Evolutionary conservation across 2,888 invertebrate genomes (phyloP), one percentile per base, ranked within the genome.

Genomic region (Iselma pallidipennis): DNA sequence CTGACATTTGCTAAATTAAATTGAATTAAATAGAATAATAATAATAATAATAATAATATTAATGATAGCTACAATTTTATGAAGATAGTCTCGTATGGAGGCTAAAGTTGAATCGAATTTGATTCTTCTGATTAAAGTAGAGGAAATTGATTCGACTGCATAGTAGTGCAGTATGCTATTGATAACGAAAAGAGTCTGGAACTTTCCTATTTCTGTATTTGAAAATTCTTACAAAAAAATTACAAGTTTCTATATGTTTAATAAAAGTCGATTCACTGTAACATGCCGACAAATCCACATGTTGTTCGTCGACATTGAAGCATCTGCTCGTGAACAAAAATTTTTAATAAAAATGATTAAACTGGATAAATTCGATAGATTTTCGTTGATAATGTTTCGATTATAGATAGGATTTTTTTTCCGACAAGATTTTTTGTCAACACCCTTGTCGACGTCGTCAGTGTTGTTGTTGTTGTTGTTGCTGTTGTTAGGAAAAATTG

Each of bases 211-310:
- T 49, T 45, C 21, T 19, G n/a, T 19, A 19, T 21, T 21, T 49
- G 50, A 49, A 49, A 49, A 19, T 23, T 49, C 25, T 49, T 6
- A 49, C 7, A 49, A 49, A 49, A 49, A 9, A 9, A 7, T 49
- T 49, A 49, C 7, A 49, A 49, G n/a, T n/a, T n/a, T n/a, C n/a
- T n/a, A n/a, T n/a, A 26, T 33, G 37, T 37, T 54, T 37, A 9
- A 16, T 28, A 42, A 48, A 37, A 25, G 19, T 10, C 31, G 31
- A 56, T 49, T 48, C 48, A 49, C 49, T 56, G 49, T 16, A 56
- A 33, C 49, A 55, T n/a, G 31, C 2, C 56, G 26, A 28, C 56
- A 56, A 49, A 54, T 59, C 59, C 53, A 33, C 51, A 42, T 28
- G 9, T 19, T 48, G 9, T 19, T 9, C 6, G n/a, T n/a, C n/a